Evolutionary conservation across 2,113 vertebrate species (phyloP).

Genomic region (Maccullochella peelii): DNA sequence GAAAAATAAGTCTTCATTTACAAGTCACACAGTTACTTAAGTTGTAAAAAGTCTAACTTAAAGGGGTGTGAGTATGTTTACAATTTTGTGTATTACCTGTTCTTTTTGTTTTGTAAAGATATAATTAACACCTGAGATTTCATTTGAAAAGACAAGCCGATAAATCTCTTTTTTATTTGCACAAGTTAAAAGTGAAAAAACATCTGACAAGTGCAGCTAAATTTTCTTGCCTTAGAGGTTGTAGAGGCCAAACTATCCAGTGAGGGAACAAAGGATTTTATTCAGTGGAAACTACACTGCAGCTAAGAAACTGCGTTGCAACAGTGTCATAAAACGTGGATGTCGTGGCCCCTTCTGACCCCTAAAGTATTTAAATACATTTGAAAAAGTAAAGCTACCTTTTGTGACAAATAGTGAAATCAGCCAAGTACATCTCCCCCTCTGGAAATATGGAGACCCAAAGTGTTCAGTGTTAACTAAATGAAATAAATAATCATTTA

Average conservation of each 20-base stretch:
- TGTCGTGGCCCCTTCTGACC: background rate
- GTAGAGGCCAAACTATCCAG: slow-evolving; percentile 91
- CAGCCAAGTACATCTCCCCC: background rate
- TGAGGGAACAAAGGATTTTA: slow-evolving; percentile 81
- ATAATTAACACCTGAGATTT: slow-evolving; percentile 44
- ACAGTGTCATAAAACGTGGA: background rate
- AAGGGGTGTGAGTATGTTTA: slow-evolving; percentile 71
- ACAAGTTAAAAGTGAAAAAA: slow-evolving; percentile 74
- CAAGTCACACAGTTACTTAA: slow-evolving; percentile 56
- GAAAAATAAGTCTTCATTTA: slow-evolving; percentile 41
- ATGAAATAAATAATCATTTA: background rate
- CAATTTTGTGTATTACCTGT: slow-evolving; percentile 57
- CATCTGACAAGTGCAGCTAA: slow-evolving; percentile 91
- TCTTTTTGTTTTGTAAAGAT: slow-evolving; percentile 59
- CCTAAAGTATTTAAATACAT: background rate
- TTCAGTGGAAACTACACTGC: background rate
- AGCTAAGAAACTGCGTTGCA: background rate
- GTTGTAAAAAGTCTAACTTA: slow-evolving; percentile 58
- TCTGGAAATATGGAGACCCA: slow-evolving; percentile 3
- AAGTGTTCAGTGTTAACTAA: slow-evolving; percentile 15
- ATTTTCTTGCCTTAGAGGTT: slow-evolving; percentile 91
- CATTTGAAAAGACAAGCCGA: slow-evolving; percentile 45
- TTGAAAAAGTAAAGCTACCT: background rate
- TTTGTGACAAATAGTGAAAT: background rate
- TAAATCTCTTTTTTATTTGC: slow-evolving; percentile 28